These are phyloP conservation scores for Prinia subflava DNA, from an alignment of 2,113 vertebrate genomes.

Conservation along the genomic window DNA sequence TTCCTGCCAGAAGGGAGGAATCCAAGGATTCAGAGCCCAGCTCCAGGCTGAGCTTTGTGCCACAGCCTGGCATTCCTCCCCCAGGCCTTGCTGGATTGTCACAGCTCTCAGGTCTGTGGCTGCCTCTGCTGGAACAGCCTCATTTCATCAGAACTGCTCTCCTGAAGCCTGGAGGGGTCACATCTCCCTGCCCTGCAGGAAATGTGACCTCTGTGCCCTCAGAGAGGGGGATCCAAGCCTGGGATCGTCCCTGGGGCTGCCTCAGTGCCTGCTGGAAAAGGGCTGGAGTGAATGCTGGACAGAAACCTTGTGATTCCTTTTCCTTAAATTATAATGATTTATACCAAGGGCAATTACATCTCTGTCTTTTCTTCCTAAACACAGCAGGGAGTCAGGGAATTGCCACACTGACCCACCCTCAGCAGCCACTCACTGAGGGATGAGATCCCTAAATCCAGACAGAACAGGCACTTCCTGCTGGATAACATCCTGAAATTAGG, in stretches of 20 bases:
- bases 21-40: background rate
- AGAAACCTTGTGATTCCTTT: background rate
- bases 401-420: background rate
- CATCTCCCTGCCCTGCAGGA: background rate
- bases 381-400: background rate
- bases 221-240: background rate
- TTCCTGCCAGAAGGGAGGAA: background rate
- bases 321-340: background rate
- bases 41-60: background rate
- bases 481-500: background rate
- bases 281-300: background rate
- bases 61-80: rapidly evolving
- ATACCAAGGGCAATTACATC: background rate
- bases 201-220: background rate
- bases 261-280: background rate
- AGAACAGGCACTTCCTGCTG: too few species aligned
- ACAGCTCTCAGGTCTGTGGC: background rate
- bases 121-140: background rate
- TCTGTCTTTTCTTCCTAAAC: background rate
- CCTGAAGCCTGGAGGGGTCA: background rate
- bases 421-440: background rate
- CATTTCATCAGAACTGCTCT: background rate
- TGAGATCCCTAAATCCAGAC: background rate
- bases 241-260: background rate
- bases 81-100: background rate